Base-by-base conservation (phyloP, 2,797 vertebrate genomes). In the Galaxias olidus region DNA sequence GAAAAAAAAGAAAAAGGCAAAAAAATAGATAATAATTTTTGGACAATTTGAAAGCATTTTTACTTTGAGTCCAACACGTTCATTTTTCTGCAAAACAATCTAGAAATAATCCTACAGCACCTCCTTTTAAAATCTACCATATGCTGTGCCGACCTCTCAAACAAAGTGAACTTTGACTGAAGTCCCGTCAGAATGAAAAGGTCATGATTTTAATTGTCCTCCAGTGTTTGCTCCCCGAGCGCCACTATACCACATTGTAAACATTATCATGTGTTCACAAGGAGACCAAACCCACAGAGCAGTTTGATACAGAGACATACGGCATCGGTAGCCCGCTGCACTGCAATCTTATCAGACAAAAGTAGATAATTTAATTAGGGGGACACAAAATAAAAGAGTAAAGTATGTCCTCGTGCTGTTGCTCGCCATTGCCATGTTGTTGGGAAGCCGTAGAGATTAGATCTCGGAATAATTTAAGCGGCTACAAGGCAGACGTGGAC, bases 371-470 rank as follows among this genome's bases (percentile, higher is more conserved):
- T 56, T 44, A 66, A 50, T 40, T 44, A 30, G 53, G 40, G 42
- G 40, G n/a, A n/a, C n/a, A n/a, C n/a, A 55, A 43, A 56, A 55
- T 12, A 62, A 42, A 19, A 20, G 9, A 11, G 57, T n/a, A 72
- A 71, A 50, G 1, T 4, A 81, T 74, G 78, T 63, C 46, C 51
- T 74, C 77, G 41, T 88, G 86, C 69, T 84, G 88, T 76, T 92
- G 84, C 56, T 68, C 66, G 47, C 76, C 69, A 78, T 78, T 83
- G 79, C 80, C 79, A 78, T 88, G 86, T 80, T 73, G 87, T 69
- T 89, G 87, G 82, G 73, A 89, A 74, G 84, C 86, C 78, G 82
- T 85, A n/a, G 30, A 30, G 80, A 79, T 79, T 54, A 84, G 84
- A 61, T 79, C 79, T 78, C 14, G 20, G 46, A 88, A 77, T 73